Evolutionary conservation across 2,797 vertebrate species (phyloP), one percentile per base, ranked within the genome.

Genomic region (Falco concolor): DNA sequence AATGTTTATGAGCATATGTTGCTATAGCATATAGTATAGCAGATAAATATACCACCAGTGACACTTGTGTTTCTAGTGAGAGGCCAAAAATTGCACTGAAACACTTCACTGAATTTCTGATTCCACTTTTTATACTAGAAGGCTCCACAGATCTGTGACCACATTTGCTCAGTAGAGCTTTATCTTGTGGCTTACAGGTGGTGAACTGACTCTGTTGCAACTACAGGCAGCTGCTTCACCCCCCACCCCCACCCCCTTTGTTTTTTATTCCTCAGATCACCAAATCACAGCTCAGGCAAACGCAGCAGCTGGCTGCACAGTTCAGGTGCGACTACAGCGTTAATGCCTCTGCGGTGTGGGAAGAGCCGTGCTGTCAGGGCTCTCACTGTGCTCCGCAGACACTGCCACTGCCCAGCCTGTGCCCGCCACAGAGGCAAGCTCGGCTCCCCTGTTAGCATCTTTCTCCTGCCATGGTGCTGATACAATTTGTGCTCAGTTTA

Each of bases 1-100:
- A 87, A 34, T 63, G 68, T 76, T 93, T 82, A 56, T 74, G 53
- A 92, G 21, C 89, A 38, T 91, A 76, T 89, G 87, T 79, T 92
- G 60, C 72, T 72, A 34, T 77, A 70, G 68, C 72, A 76, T 60
- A 47, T 67, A 40, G 53, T 74, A 42, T 80, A 72, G 64, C 72
- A 85, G 60, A 85, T 76, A 67, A 95, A 80, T 74, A 75, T 89
- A 82, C 63, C 64, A 80, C 60, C 64, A 60, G 75, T 94, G 87
- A 74, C 42, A 68, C 45, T 69, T 57, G 12, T 24, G 4, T 69
- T 83, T 83, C 36, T 68, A 53, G 84, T 56, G 68, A 96, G 75
- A 87, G 75, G 64, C 65, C 72, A 95, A 28, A 77, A 95, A 40
- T 63, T 45, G 40, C 54, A 24, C 24, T 11, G 32, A 68, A 72